A percentile compares a stretch with the other conserved stretches of the same genome.
Evolutionary conservation across 2,797 vertebrate genomes (phyloP).

Genomic region (Lutjanus campechanus): DNA sequence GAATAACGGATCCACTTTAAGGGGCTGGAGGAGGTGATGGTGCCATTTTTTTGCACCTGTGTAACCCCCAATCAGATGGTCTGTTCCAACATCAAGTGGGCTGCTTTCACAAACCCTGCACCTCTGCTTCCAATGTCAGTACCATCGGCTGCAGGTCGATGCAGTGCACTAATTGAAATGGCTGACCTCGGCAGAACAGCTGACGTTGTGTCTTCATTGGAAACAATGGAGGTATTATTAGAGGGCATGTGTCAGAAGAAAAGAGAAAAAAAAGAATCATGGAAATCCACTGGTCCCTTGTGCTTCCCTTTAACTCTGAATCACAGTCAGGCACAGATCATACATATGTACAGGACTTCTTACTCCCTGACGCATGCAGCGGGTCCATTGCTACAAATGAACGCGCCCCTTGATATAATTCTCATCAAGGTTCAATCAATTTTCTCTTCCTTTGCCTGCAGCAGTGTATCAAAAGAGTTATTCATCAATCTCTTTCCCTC

Average conservation of each 20-base stretch:
- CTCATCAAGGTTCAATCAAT: constrained; percentile 83
- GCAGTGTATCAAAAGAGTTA: constrained; percentile 78
- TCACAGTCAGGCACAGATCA: constrained; percentile 76
- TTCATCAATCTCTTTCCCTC: constrained; percentile 70
- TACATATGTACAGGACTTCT: constrained; percentile 73
- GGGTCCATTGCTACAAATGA: constrained; percentile 75
- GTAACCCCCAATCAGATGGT: too few relatives aligned
- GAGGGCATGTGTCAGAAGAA: constrained; percentile 61
- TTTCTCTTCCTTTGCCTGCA: constrained; percentile 79
- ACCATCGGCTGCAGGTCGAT: neutral
- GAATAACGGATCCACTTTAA: too few relatives aligned
- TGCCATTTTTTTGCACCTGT: too few relatives aligned
- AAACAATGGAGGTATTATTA: constrained; percentile 54
- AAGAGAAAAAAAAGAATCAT: constrained; percentile 54
- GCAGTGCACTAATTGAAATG: too few relatives aligned
- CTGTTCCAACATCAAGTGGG: too few relatives aligned
- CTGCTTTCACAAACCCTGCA: too few relatives aligned
- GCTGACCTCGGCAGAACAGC: neutral
- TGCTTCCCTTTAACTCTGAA: constrained; percentile 68
- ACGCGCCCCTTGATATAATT: constrained; percentile 77
- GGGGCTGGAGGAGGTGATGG: too few relatives aligned
- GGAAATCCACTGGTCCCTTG: constrained; percentile 61
- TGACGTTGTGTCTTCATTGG: neutral
- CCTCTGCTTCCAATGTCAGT: neutral
- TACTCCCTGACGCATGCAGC: constrained; percentile 51